Base-by-base conservation (phyloP, 2,113 vertebrate species). In the Elephas maximus region DNA sequence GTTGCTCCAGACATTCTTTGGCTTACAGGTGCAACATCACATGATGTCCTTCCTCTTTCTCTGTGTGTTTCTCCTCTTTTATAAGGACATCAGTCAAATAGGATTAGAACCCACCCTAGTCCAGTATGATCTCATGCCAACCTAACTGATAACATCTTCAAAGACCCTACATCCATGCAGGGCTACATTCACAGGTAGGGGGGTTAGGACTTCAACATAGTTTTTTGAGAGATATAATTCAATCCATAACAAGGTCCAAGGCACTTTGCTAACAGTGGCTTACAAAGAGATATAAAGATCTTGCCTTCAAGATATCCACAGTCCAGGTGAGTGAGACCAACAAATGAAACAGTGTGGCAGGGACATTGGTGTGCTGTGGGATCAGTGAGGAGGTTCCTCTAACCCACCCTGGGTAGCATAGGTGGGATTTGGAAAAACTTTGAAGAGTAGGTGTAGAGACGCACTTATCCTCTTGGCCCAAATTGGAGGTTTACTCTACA, bases 291-390 rank as follows among this genome's bases (percentile, higher is more conserved):
- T 73, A 5, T 77, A 78, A 84, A 92, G 77, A 85, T 37, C 26
- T 85, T 96, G 69, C 78, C 51, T 76, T 95, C 24, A 82, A 90
- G 9, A 60, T 86, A 28, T 69, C 44, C 28, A 85, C 24, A 94
- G 63, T 71, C 28, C 62, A 88, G 2, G 92, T 79, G 21, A 73
- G 17, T 26, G 81, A 96, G 23, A 41, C 24, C 77, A 93, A 63
- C 9, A 78, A 69, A 1, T 76, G 28, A 93, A 96, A 82, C 6
- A 78, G 28, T 79, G 18, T 67, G 69, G 79, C 76, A 74, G 89
- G 26, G 62, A 37, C 23, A 26, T 96, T 67, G n/a, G 51, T 90
- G 78, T 63, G 17, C 63, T 85, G 8, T 71, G 28, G 15, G 23
- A n/a, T 17, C 77, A 24, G 33, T 80, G 65, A 95, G 60, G 74